These are phyloP conservation scores for Eugnorisma glareosa DNA, from an alignment of 2,888 invertebrate species.

Conservation along the genomic window DNA sequence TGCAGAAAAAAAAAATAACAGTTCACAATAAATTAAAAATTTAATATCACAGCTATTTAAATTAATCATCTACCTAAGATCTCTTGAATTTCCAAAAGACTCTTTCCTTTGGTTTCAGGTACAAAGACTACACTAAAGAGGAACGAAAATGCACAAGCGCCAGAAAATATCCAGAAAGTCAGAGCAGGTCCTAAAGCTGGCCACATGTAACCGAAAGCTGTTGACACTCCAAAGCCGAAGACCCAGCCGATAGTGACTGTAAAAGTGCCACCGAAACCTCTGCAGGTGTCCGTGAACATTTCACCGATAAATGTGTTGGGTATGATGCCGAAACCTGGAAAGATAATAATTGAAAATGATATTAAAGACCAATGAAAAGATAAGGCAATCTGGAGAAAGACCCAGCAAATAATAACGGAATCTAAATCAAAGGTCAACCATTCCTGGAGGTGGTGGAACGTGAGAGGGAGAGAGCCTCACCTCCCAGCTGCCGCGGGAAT, in stretches of 20 bases:
- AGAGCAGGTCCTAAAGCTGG: slow-evolving; percentile 62
- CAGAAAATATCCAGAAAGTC: slow-evolving; percentile 70
- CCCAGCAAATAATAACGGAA: neutral
- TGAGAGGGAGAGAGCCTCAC: too few species aligned
- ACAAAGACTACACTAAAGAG: slow-evolving; percentile 69
- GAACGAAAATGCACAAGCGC: slow-evolving; percentile 62
- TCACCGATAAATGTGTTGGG: slow-evolving; percentile 73
- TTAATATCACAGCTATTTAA: slow-evolving; percentile 19
- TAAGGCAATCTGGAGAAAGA: neutral
- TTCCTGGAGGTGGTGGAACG: too few species aligned
- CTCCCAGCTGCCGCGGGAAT: too few species aligned
- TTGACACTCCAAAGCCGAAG: slow-evolving; percentile 70
- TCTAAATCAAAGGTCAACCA: neutral
- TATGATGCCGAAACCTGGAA: slow-evolving; percentile 73
- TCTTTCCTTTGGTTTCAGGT: slow-evolving; percentile 75
- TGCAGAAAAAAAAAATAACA: neutral
- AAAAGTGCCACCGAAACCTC: slow-evolving; percentile 72
- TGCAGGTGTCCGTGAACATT: slow-evolving; percentile 73
- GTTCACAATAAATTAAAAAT: neutral
- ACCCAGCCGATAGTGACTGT: slow-evolving; percentile 69
- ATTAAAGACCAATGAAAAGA: neutral
- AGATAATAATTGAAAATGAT: neutral
- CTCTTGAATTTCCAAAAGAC: slow-evolving; percentile 69
- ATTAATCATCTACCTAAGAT: slow-evolving; percentile 64
- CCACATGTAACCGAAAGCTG: slow-evolving; percentile 70